Base-by-base conservation (phyloP, 2,888 invertebrate species). In the Plagodis dolabraria region DNA sequence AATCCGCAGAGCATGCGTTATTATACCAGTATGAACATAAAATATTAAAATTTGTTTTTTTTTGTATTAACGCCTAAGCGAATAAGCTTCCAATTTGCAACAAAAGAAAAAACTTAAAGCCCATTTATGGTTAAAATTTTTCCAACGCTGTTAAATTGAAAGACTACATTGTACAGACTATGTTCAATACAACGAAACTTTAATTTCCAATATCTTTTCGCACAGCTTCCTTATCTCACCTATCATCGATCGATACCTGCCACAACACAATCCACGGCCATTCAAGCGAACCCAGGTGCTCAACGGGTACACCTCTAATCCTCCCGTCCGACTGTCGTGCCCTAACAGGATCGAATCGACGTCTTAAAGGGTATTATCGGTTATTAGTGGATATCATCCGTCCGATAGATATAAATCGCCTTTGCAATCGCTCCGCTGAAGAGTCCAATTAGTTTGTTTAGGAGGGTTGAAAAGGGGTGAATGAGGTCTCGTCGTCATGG, bases 361-460 rank as follows among this genome's bases (percentile, higher is more conserved):
- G 69, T 66, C 71, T 72, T 71, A 70, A 64, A 68, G 67, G 67
- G 60, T 68, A 69, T 68, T 67, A 68, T 63, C 65, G 56, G 64
- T 58, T 63, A 66, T 67, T 67, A 64, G 63, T 53, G 58, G 57
- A 54, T 55, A 56, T 63, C 63, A 69, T 66, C 66, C 62, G 53
- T 54, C 63, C 45, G 53, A 62, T 48, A 53, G 67, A 51, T 61
- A 63, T 63, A 64, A 65, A 61, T 57, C 63, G 63, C 60, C 53
- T 53, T 67, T 60, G 49, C 55, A 53, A 55, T 53, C 50, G 54
- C 45, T 48, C 51, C 35, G 48, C 42, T 52, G 60, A 60, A 55
- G 52, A 56, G 56, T 60, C 60, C 60, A 60, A 62, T 60, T 60
- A 62, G 61, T 56, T 43, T 64, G 56, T 62, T 63, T 57, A 50